Base-by-base conservation (phyloP, 2,888 invertebrate species). In the Drosophila ustulata region DNA sequence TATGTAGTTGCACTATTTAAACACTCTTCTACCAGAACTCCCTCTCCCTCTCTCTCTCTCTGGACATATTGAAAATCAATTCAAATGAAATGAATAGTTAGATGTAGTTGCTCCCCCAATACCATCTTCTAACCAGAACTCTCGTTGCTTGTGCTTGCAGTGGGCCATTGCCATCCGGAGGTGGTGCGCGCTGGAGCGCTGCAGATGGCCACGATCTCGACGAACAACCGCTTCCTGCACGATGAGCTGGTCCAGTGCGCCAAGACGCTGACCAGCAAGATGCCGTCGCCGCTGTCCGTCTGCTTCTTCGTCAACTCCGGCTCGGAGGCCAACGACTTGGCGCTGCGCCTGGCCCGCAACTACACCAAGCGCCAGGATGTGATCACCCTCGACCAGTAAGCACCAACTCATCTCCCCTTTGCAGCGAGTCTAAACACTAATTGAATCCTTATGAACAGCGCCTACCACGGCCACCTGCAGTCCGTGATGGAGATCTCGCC, bases 281-380 rank as follows among this genome's bases (percentile, higher is more conserved):
- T 99, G 93, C 99, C 99, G 0, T 74, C 85, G 0, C 95, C 96
- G 62, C 93, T 99, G 39, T 96, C 97, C 18, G 97, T 98, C 4
- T 98, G 98, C 90, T 99, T 96, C 93, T 96, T 99, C 91, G 98
- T 98, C 61, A 99, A 99, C 93, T 99, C 99, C 0, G 99, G 99
- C 8, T 99, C 99, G 5, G 99, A 99, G 93, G 99, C 99, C 7
- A 99, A 99, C 92, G 99, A 99, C 93, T 94, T 99, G 82, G 99
- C 99, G 0, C 92, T 99, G 43, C 95, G 99, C 67, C 93, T 99
- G 70, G 98, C 99, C 0, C 94, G 96, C 71, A 95, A 97, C 59
- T 96, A 98, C 92, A 99, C 99, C 1, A 96, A 96, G 87, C 95
- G 96, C 75, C 94, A 95, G 84, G 98, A 99, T 92, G 94, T 98